Percentiles rank a stretch among this genome's conserved stretches.
Evolutionary conservation across 2,888 invertebrate species (phyloP).

Genomic region (Sussaba pulchella): DNA sequence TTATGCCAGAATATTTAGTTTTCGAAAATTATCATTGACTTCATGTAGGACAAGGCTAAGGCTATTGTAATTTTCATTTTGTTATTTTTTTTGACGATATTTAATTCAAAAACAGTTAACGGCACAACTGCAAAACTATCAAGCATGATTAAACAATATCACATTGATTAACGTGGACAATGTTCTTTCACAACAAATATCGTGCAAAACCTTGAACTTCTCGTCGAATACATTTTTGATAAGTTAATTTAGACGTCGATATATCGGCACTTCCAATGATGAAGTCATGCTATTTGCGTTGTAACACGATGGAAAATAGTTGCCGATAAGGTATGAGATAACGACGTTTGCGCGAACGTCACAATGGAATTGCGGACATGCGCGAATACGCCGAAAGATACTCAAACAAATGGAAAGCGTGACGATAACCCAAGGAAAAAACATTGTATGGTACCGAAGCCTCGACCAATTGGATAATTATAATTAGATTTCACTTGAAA

Average conservation of each 20-base stretch:
- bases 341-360: not conserved
- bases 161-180: too few species aligned
- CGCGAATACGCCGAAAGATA: not conserved
- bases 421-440: slow-evolving; percentile 16
- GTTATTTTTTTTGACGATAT: too few species aligned
- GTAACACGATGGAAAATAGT: slow-evolving; percentile 17
- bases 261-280: not conserved
- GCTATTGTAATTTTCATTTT: too few species aligned
- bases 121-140: too few species aligned
- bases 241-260: not conserved
- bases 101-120: too few species aligned
- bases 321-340: slow-evolving; percentile 33
- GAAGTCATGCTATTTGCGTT: slow-evolving; percentile 5
- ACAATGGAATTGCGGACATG: not conserved
- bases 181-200: not conserved
- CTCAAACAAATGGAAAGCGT: not conserved
- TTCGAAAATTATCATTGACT: too few species aligned
- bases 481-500: slow-evolving; percentile 30
- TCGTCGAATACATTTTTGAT: not conserved
- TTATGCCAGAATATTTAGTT: too few species aligned
- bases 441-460: slow-evolving; percentile 35
- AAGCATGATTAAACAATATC: too few species aligned
- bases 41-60: too few species aligned
- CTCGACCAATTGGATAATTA: slow-evolving; percentile 27
- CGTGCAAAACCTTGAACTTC: not conserved